Conservation (phyloP, 2,113 vertebrate genomes). For the Solea solea region DNA sequence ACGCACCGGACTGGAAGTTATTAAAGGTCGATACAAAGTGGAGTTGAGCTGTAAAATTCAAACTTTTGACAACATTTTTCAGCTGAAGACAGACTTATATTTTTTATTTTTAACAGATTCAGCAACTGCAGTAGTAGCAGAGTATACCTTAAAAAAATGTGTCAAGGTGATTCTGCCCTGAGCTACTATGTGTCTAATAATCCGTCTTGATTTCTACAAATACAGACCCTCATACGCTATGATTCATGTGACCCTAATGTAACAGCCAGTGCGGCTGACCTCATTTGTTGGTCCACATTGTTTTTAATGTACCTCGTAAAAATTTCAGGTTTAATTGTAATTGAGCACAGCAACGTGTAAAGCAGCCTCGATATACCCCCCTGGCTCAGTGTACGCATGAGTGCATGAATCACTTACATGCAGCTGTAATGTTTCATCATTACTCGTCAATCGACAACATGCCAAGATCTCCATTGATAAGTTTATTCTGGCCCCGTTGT, state of each 20-base stretch:
- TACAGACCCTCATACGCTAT: conserved; percentile 35
- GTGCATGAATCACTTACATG: neutral
- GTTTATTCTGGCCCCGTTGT: too few relatives aligned
- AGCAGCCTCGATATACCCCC: conserved; percentile 1
- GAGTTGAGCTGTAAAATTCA: too few relatives aligned
- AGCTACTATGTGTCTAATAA: conserved; percentile 24
- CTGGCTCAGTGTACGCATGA: neutral
- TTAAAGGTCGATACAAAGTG: too few relatives aligned
- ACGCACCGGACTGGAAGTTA: too few relatives aligned
- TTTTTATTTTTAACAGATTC: too few relatives aligned
- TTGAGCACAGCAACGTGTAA: conserved; percentile 29
- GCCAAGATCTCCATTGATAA: conserved; percentile 2
- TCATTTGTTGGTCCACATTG: conserved; percentile 61
- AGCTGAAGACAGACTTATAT: too few relatives aligned
- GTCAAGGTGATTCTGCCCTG: conserved; percentile 35
- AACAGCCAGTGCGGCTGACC: conserved; percentile 43
- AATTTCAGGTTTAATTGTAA: conserved; percentile 56
- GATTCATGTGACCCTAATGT: conserved; percentile 41
- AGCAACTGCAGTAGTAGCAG: neutral
- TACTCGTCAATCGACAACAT: conserved; percentile 21
- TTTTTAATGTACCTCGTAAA: conserved; percentile 52
- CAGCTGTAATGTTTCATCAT: neutral
- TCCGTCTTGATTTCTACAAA: conserved; percentile 28
- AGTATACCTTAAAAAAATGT: conserved; percentile 6
- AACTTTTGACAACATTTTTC: too few relatives aligned